phyloP scores from a whole-genome alignment of 2,888 invertebrate genomes.

The Andrena flavipes region DNA sequence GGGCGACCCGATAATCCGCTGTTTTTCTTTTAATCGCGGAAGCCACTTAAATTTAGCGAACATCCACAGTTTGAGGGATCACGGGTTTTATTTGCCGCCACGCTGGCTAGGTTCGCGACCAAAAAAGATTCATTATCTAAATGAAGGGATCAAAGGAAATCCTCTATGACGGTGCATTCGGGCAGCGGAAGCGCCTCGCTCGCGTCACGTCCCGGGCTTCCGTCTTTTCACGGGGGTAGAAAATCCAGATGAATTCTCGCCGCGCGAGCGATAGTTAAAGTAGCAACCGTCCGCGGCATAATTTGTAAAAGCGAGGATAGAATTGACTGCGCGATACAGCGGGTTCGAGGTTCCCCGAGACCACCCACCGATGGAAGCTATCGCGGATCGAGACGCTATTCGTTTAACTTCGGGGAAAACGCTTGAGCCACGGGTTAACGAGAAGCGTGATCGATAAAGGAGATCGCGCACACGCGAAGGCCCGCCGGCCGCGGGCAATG shows the following conservation, averaged over 20 bases:
- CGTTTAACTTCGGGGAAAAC: neutral
- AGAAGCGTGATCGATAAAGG: slow-evolving; percentile 49
- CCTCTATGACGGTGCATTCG: slow-evolving; percentile 13
- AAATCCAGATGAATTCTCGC: slow-evolving; percentile 28
- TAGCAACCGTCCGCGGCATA: neutral
- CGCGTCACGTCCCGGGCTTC: slow-evolving; percentile 38
- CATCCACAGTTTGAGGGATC: slow-evolving; percentile 52
- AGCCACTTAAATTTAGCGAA: slow-evolving; percentile 55
- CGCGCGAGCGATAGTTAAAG: neutral
- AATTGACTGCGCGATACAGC: neutral
- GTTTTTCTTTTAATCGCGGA: slow-evolving; percentile 52
- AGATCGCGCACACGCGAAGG: slow-evolving; percentile 56
- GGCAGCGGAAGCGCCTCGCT: slow-evolving; percentile 32
- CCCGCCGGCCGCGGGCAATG: slow-evolving; percentile 25
- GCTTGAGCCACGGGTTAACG: neutral
- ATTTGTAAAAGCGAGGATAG: neutral
- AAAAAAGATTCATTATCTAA: slow-evolving; percentile 59
- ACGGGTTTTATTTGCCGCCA: slow-evolving; percentile 41
- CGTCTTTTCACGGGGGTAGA: slow-evolving; percentile 5
- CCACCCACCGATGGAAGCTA: neutral
- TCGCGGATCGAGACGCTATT: slow-evolving; percentile 12
- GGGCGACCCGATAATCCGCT: slow-evolving; percentile 32
- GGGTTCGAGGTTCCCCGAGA: neutral
- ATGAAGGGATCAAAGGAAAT: slow-evolving; percentile 55
- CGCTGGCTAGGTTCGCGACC: slow-evolving; percentile 23